Conservation (phyloP, 2,888 invertebrate species). For the Eucera pruinosa region DNA sequence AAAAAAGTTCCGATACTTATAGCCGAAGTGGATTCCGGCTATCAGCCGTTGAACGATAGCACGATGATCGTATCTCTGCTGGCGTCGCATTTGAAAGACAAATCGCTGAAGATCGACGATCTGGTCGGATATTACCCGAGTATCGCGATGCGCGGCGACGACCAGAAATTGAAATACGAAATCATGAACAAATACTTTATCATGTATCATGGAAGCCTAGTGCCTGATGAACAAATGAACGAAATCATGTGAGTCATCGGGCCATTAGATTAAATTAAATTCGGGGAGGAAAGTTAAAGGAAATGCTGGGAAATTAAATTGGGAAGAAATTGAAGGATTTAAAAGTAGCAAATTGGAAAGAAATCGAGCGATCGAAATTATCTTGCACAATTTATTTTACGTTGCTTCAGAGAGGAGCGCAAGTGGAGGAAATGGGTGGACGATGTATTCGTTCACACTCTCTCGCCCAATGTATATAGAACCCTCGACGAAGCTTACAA, state of each 20-base stretch:
- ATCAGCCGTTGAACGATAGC: constrained; percentile 96
- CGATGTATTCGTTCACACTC: constrained; percentile 93
- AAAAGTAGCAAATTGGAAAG: no score
- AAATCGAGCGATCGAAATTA: no score
- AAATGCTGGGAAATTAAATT: no score
- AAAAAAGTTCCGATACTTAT: constrained; percentile 97
- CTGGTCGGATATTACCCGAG: constrained; percentile 91
- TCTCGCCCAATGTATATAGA: constrained; percentile 99
- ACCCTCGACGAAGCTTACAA: constrained; percentile 93
- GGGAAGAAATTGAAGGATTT: no score
- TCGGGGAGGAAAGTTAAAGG: no score
- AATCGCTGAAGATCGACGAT: constrained; percentile 87
- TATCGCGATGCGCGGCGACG: constrained; percentile 88
- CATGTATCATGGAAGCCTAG: constrained; percentile 89
- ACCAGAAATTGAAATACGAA: constrained; percentile 89
- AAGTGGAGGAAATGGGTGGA: constrained; percentile 99
- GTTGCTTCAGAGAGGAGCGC: constrained; percentile 94
- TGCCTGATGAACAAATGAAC: constrained; percentile 85
- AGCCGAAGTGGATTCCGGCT: constrained; percentile 90
- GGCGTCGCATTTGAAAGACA: constrained; percentile 90
- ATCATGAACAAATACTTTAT: constrained; percentile 95
- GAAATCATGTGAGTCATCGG: constrained; percentile 87
- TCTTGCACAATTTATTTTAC: no score
- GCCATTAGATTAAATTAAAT: no score
- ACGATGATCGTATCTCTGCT: constrained; percentile 96